phyloP scores from a whole-genome alignment of 2,113 vertebrate species.

The Centropus bengalensis region DNA sequence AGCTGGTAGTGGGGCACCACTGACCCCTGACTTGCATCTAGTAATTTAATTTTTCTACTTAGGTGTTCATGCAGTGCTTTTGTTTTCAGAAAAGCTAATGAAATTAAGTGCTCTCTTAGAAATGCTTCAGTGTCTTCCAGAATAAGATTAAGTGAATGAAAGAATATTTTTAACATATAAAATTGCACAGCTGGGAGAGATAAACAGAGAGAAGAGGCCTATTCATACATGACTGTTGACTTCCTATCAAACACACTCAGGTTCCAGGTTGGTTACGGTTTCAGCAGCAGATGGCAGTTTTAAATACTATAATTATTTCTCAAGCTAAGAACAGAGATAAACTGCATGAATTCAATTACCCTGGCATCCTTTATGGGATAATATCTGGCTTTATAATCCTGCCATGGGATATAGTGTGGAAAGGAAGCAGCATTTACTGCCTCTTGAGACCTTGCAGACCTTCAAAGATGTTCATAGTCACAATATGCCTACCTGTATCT shows the following conservation, averaged over 20 bases:
- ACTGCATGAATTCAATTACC: background rate
- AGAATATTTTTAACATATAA: background rate
- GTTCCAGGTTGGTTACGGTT: background rate
- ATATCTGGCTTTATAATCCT: background rate
- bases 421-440: background rate
- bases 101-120: conserved; percentile 50
- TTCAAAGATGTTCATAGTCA: fast-evolving
- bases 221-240: background rate
- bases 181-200: background rate
- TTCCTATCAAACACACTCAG: background rate
- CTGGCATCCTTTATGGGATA: background rate
- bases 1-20: background rate
- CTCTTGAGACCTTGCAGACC: background rate
- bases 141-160: conserved; percentile 48
- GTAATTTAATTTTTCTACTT: conserved; percentile 33
- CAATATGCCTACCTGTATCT: background rate
- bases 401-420: background rate
- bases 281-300: background rate
- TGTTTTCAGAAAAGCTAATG: conserved; percentile 58
- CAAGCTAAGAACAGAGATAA: background rate
- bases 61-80: conserved; percentile 36
- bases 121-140: conserved; percentile 46
- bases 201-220: background rate
- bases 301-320: background rate
- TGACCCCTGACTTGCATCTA: background rate